A percentile compares a stretch with the other conserved stretches of the same genome.
These are phyloP conservation scores for Nomada ferruginata DNA, from an alignment of 2,888 invertebrate species.

Conservation along the genomic window DNA sequence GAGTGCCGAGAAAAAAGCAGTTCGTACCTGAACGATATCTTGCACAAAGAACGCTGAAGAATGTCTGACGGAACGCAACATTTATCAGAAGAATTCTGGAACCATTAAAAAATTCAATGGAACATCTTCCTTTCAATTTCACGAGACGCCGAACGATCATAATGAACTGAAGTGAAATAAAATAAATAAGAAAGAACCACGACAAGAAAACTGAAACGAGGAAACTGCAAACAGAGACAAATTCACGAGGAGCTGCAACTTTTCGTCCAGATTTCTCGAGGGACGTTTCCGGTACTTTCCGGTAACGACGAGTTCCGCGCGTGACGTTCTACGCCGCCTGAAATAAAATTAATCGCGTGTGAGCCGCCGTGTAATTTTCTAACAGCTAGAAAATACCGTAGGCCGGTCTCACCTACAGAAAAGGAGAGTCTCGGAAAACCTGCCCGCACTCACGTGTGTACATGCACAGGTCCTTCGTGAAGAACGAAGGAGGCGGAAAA, in stretches of 20 bases:
- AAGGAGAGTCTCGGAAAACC: not conserved
- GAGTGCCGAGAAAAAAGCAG: too few relatives aligned
- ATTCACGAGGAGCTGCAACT: constrained; percentile 12
- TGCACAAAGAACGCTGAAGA: too few relatives aligned
- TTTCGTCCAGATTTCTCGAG: constrained; percentile 54
- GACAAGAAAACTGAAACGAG: not conserved
- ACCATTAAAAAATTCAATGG: too few relatives aligned
- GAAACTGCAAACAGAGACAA: constrained; percentile 17
- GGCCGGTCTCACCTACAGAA: not conserved
- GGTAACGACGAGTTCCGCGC: constrained; percentile 50
- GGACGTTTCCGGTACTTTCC: constrained; percentile 35
- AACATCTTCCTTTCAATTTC: not conserved
- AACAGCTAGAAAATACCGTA: constrained; percentile 36
- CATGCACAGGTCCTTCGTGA: too few relatives aligned
- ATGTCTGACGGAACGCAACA: too few relatives aligned
- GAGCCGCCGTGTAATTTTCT: constrained; percentile 38
- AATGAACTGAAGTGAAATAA: too few relatives aligned
- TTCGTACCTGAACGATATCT: not conserved
- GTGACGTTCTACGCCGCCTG: constrained; percentile 47
- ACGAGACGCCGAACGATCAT: not conserved
- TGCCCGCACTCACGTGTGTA: too few relatives aligned
- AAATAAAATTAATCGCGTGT: constrained; percentile 69
- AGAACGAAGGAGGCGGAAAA: too few relatives aligned
- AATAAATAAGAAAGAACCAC: not conserved
- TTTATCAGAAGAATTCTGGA: too few relatives aligned